Base-by-base conservation (phyloP, 1,140 invertebrate species). In the Triops longicaudatus region DNA sequence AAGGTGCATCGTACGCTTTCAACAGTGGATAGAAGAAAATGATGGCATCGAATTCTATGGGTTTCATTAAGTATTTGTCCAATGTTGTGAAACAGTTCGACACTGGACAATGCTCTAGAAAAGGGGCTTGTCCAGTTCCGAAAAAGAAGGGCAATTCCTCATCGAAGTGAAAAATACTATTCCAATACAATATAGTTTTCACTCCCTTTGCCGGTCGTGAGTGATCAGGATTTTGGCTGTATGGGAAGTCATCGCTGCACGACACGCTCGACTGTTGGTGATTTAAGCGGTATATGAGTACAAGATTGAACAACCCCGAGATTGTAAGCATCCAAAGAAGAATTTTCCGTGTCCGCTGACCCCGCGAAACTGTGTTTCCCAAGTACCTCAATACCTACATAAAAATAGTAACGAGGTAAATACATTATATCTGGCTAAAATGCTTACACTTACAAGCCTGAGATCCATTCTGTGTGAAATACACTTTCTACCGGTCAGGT, bases 21-120 rank as follows among this genome's bases (percentile, higher is more conserved):
- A 75, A 10, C 27, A 42, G 63, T 3, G 74, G 74, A 9, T 43
- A 75, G 74, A 75, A 75, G 74, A 77, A 77, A 72, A 77, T 41
- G 26, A 77, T 77, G 28, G 73, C 26, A 41, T 77, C 77, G 42
- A 75, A 77, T 42, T 77, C 77, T n/a, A n/a, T 41, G 27, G 77
- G 77, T 31, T 31, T 31, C 41, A 75, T 74, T 4, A 73, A 7
- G 28, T 71, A 74, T 77, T 42, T 77, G 11, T 77, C 72, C 9
- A 14, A 42, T 14, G 71, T 77, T 14, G 73, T 43, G 17, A 37
- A 77, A 42, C 77, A 77, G n/a, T 77, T 74, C 1, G 72, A 31
- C 22, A 73, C 50, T 27, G 50, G 22, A 43, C 77, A 77, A 27
- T 31, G 26, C 17, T 77, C 37, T 31, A n/a, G 22, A 44, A 77